These are phyloP conservation scores for Phragmatobia fuliginosa DNA, from an alignment of 2,888 invertebrate genomes.

Conservation along the genomic window DNA sequence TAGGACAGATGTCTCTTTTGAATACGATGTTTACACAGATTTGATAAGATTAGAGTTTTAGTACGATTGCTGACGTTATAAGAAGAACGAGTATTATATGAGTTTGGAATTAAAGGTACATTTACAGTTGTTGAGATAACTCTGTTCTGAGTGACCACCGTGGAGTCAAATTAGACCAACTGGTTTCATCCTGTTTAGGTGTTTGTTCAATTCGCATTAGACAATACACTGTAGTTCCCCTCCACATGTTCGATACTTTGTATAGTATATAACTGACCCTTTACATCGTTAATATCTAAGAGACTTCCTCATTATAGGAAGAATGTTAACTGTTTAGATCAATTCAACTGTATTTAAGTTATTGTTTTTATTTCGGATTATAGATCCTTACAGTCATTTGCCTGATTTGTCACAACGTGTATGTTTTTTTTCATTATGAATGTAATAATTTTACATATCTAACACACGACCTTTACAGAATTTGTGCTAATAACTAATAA, in stretches of 20 bases:
- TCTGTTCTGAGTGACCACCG: slow-evolving; percentile 3
- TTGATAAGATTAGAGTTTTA: neutral
- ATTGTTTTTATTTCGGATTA: no score
- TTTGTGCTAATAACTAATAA: no score
- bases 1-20: neutral
- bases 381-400: no score
- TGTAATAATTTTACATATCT: no score
- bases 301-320: no score
- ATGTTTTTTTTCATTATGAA: no score
- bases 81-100: neutral
- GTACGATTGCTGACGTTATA: neutral
- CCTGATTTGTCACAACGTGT: no score
- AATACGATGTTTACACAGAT: neutral
- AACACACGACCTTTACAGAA: no score
- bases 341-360: neutral
- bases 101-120: neutral
- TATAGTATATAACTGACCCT: neutral
- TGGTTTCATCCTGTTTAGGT: slow-evolving; percentile 10
- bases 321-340: neutral
- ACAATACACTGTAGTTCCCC: slow-evolving; percentile 4
- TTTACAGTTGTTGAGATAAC: slow-evolving; percentile 1
- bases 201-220: slow-evolving; percentile 6
- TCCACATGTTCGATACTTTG: neutral
- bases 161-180: slow-evolving; percentile 7
- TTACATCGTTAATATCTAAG: no score